phyloP scores from a whole-genome alignment of 2,113 vertebrate species.

The Tragelaphus scriptus region DNA sequence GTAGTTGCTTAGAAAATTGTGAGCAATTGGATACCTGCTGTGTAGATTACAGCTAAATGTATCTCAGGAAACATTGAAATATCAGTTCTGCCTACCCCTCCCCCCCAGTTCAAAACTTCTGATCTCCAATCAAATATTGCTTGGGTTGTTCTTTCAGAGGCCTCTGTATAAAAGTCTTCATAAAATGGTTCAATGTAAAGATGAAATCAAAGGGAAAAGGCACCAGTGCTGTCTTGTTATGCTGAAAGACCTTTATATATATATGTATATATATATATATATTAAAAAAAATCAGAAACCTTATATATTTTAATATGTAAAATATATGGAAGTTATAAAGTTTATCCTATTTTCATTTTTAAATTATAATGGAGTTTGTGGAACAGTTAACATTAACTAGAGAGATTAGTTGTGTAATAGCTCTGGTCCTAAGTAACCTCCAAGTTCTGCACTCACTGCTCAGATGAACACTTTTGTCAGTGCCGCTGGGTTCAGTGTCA shows the following conservation, averaged over 20 bases:
- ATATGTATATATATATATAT: not conserved
- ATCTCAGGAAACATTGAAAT: slow-evolving; percentile 45
- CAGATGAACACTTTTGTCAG: not conserved
- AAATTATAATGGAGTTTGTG: not conserved
- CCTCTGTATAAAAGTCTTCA: not conserved
- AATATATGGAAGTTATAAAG: not conserved
- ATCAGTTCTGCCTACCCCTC: not conserved
- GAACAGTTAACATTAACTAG: not conserved
- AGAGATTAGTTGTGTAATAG: not conserved
- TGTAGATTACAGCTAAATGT: not conserved
- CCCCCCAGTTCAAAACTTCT: not conserved
- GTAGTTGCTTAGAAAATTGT: not conserved
- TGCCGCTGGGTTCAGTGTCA: not conserved
- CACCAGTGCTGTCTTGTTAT: not conserved
- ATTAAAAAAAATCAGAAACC: not conserved
- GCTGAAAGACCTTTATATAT: not conserved
- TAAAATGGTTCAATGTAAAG: slow-evolving; percentile 28
- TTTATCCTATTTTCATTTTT: not conserved
- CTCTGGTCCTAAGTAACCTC: not conserved
- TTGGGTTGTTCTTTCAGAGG: not conserved
- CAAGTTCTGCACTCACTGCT: not conserved
- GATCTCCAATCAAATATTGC: slow-evolving; percentile 10
- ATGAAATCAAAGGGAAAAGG: not conserved
- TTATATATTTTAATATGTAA: not conserved
- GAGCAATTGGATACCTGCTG: not conserved